Evolutionary conservation across 2,888 invertebrate genomes (phyloP).

Genomic region (Geophilus truncorum): DNA sequence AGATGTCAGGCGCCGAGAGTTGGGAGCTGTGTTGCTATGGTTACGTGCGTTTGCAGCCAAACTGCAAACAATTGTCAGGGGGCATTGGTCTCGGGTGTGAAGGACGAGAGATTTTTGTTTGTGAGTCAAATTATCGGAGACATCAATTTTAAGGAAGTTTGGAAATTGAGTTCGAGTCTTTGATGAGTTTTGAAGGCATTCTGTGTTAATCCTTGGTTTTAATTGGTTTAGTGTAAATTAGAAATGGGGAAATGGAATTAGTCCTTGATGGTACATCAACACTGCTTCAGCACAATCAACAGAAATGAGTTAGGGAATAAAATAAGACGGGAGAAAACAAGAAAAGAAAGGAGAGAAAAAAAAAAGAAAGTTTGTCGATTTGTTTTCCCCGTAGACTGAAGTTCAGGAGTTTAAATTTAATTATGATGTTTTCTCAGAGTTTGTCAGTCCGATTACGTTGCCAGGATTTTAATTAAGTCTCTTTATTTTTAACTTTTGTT

Average conservation of each 20-base stretch:
- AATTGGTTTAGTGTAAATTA: constrained; percentile 1
- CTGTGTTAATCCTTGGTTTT: background rate
- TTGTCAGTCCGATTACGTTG: no score
- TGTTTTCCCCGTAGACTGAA: background rate
- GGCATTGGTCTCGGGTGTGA: background rate
- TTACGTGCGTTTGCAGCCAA: background rate
- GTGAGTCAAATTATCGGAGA: background rate
- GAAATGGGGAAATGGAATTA: background rate
- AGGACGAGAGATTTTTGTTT: background rate
- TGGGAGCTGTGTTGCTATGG: background rate
- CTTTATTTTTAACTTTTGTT: no score
- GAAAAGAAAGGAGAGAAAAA: background rate
- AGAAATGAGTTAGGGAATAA: background rate
- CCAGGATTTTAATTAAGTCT: no score
- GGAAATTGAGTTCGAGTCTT: background rate
- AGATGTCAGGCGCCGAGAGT: background rate
- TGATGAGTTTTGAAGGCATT: background rate
- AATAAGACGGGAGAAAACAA: no score
- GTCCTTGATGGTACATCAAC: background rate
- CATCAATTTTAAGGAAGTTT: background rate
- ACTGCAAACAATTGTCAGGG: background rate
- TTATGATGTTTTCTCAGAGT: no score
- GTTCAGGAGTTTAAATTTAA: no score
- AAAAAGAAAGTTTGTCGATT: background rate
- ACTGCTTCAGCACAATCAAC: background rate